A percentile compares a stretch with the other conserved stretches of the same genome.
These are phyloP conservation scores for Melinaea marsaeus DNA, from an alignment of 2,888 invertebrate species.

Conservation along the genomic window DNA sequence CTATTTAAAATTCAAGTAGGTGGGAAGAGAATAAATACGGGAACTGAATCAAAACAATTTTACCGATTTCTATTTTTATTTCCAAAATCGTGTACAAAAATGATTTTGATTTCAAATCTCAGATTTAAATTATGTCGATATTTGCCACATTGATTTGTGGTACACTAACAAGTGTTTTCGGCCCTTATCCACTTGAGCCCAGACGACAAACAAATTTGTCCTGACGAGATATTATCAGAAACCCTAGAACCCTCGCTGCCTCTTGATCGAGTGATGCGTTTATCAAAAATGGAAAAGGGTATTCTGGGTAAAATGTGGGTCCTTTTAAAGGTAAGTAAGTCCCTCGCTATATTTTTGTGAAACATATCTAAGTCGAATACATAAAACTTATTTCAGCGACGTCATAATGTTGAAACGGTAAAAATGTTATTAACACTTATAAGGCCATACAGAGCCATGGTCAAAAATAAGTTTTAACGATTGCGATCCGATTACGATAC, in stretches of 20 bases:
- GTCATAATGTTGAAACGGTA: no score
- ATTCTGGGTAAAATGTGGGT: constrained; percentile 22
- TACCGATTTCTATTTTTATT: not conserved
- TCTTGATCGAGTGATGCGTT: constrained; percentile 58
- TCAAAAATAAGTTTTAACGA: no score
- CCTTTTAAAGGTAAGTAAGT: constrained; percentile 12
- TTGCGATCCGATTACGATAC: no score
- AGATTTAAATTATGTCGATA: not conserved
- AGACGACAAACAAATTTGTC: constrained; percentile 69
- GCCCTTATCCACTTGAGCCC: constrained; percentile 37
- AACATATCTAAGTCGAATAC: not conserved
- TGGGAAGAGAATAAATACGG: not conserved
- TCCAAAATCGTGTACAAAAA: not conserved
- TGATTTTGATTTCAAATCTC: not conserved
- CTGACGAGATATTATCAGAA: constrained; percentile 68
- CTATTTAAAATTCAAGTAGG: not conserved
- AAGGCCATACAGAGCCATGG: no score
- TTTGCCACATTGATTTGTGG: constrained; percentile 2
- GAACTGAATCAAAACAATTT: not conserved
- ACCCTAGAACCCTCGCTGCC: constrained; percentile 47
- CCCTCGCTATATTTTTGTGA: constrained; percentile 3
- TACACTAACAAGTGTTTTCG: constrained; percentile 17
- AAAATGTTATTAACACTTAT: no score
- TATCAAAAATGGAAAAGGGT: constrained; percentile 62
- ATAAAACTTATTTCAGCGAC: not conserved